Base-by-base conservation (phyloP, 2,888 invertebrate genomes). In the Octodonta nipae region DNA sequence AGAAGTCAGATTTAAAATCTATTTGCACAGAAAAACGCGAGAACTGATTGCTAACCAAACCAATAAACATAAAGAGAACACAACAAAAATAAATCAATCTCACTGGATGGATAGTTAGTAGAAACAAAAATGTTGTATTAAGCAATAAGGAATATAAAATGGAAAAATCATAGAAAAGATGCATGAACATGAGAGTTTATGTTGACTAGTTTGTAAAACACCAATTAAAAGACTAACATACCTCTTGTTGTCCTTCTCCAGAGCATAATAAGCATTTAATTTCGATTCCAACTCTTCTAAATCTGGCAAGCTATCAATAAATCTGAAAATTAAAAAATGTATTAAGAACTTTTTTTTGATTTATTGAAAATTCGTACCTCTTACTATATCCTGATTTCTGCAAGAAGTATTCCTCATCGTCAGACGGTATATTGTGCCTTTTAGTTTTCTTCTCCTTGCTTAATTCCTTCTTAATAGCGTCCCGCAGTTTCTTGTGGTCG, bases 251-350 rank as follows among this genome's bases (percentile, higher is more conserved):
- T 68, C 68, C 61, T 80, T 80, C 52, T 81, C 80, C 37, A 82
- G 72, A 62, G 78, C 78, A 61, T 82, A 82, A 64, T 81, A 82
- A 27, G 81, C 81, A 61, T 68, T 77, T 49, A 83, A 65, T 55
- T 81, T 82, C 1, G 78, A 77, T 60, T 82, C 78, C 51, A 83
- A 60, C 55, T 82, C 80, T 50, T 79, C 78, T 38, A 82, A 64
- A 50, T 81, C 81, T 29, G 80, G 78, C 58, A 82, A 67, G 47
- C 72, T 75, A 44, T 75, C 75, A 49, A 76, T 61, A 49, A 74
- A 67, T 51, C 75, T 73, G 51, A 35, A 55, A 49, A 26, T 35
- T 40, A 20, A n/a, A 20, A 20, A 6, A 20, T 7, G 4, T 3
- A 11, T 22, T 22, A 10, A 10, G 10, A 2, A 22, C 22, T 11